Conservation (phyloP, 2,888 invertebrate genomes). For the Hemicrepidius hirtus region DNA sequence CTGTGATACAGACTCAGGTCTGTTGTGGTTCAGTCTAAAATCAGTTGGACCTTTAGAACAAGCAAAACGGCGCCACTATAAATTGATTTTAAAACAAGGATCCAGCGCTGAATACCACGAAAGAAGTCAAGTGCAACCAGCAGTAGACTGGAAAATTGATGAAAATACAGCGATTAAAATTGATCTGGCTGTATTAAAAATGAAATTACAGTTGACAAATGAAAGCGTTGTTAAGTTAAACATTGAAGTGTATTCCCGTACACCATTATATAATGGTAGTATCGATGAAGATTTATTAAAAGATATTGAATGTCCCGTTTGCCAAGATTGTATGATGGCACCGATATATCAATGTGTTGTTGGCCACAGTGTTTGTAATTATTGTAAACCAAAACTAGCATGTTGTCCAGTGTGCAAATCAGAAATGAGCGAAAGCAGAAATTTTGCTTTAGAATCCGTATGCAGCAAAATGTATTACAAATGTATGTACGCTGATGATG, state of each 20-base stretch:
- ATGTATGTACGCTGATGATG: conserved; percentile 38
- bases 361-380: conserved; percentile 36
- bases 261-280: conserved; percentile 20
- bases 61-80: conserved; percentile 16
- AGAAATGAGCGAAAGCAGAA: conserved; percentile 27
- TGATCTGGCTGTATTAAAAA: conserved; percentile 20
- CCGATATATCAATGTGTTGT: conserved; percentile 30
- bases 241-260: conserved; percentile 1
- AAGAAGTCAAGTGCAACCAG: conserved; percentile 30
- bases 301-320: conserved; percentile 35
- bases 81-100: conserved; percentile 3
- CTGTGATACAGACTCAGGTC: conserved; percentile 18
- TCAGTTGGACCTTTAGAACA: conserved; percentile 13
- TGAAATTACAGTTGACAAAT: conserved; percentile 27
- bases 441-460: conserved; percentile 36
- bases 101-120: conserved; percentile 11
- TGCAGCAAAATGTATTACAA: conserved; percentile 31
- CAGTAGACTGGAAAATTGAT: conserved; percentile 26
- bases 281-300: conserved; percentile 30
- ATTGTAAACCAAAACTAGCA: conserved; percentile 30
- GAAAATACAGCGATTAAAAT: conserved; percentile 34
- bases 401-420: conserved; percentile 25
- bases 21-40: conserved; percentile 29
- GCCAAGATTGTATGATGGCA: conserved; percentile 36
- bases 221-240: conserved; percentile 1